Base-by-base conservation (phyloP, 2,113 vertebrate species). In the Malurus cyaneus region DNA sequence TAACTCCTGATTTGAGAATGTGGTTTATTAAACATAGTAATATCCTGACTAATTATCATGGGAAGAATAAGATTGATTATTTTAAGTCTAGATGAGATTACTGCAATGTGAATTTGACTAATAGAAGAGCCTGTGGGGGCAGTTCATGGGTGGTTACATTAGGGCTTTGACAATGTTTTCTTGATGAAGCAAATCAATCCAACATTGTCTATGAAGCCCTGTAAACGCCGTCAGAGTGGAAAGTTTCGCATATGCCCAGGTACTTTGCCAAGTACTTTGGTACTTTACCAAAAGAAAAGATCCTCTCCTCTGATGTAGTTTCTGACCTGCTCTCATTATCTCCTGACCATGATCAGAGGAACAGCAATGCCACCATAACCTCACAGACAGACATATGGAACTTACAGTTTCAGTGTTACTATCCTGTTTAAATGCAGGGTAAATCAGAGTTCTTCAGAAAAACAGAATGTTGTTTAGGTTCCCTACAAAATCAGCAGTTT, bases 21-120 rank as follows among this genome's bases (percentile, higher is more conserved):
- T 36, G 26, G 8, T 83, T 86, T 72, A 88, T 65, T 83, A 92
- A 96, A 92, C 13, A 1, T 34, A 82, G 14, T 72, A 64, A 54
- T 66, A 65, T 25, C 39, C 57, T 93, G 25, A 50, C 16, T 85
- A 92, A 96, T 96, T 95, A 95, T 88, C 32, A 69, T 80, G 64
- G 77, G 69, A 95, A 90, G 5, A 67, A 82, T 59, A 91, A 61
- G 77, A 89, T 90, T 92, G 92, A 36, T 49, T 87, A 92, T 88
- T 71, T 61, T 61, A 60, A 56, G 5, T 60, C 32, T 64, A 41
- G 53, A 60, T 81, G 32, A 42, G 62, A 61, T 62, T 46, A 65
- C 23, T 92, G 11, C 26, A 67, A 19, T 70, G 5, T 42, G 23
- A 81, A 59, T 79, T 54, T 80, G 53, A 66, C 80, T 88, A 85